Evolutionary conservation across 1,140 invertebrate species (phyloP).

Genomic region (Polypedilum vanderplanki): DNA sequence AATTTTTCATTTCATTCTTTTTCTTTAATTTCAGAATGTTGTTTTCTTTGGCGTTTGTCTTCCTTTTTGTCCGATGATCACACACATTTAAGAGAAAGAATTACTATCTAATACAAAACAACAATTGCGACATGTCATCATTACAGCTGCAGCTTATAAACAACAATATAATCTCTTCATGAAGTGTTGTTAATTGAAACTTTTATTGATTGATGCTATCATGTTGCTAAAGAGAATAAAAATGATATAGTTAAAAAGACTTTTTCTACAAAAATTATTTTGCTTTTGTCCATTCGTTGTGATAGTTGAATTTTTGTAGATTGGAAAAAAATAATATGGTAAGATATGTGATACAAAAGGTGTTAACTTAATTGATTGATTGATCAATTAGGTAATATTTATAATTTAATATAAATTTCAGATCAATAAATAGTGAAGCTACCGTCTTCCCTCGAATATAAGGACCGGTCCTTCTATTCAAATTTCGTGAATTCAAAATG

Average conservation of each 20-base stretch:
- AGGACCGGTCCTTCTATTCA: too few relatives aligned
- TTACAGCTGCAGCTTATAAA: too few relatives aligned
- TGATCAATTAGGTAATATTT: too few relatives aligned
- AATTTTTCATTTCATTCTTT: not conserved
- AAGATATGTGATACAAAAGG: not conserved
- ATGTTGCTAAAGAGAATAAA: slow-evolving; percentile 3
- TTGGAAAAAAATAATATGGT: not conserved
- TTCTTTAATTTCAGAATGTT: not conserved
- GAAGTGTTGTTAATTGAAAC: not conserved
- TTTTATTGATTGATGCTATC: not conserved
- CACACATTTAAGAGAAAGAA: too few relatives aligned
- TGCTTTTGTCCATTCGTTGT: too few relatives aligned
- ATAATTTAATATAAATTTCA: too few relatives aligned
- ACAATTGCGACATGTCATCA: too few relatives aligned
- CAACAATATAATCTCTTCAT: not conserved
- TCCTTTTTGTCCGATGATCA: not conserved
- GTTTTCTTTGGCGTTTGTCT: not conserved
- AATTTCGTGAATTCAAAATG: too few relatives aligned
- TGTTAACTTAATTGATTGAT: too few relatives aligned
- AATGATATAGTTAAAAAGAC: slow-evolving; percentile 11
- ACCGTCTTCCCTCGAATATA: too few relatives aligned
- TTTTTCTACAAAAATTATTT: not conserved
- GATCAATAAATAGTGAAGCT: too few relatives aligned
- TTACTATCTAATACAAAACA: too few relatives aligned
- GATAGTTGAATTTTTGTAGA: not conserved